These are phyloP conservation scores for Muscicapa adusta DNA, from an alignment of 2,113 vertebrate species.

Conservation along the genomic window DNA sequence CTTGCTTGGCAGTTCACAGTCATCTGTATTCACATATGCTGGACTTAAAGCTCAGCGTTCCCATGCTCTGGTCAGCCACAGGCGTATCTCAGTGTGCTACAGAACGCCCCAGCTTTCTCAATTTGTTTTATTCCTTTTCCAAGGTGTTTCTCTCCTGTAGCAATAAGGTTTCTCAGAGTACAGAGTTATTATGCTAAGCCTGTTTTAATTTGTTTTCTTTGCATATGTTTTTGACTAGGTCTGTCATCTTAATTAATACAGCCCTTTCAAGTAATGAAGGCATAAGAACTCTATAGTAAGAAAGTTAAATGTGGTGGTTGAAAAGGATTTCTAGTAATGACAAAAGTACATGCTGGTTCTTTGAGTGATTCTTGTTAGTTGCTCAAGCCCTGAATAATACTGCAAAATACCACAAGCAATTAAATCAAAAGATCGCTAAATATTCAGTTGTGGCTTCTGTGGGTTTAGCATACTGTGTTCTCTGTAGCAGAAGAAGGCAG, in stretches of 20 bases:
- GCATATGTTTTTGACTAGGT: not conserved
- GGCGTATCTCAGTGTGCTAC: accelerated
- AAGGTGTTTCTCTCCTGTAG: not conserved
- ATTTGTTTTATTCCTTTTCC: not conserved
- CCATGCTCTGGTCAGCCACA: not conserved
- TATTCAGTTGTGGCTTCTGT: not conserved
- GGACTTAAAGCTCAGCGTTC: not conserved
- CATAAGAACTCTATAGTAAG: not conserved
- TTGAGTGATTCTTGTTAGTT: constrained; percentile 3
- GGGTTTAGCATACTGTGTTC: not conserved
- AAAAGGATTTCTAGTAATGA: not conserved
- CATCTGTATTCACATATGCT: not conserved
- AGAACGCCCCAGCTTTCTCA: not conserved
- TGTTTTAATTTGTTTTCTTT: not conserved
- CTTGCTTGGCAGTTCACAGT: not conserved
- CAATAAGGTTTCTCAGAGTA: not conserved
- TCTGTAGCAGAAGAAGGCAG: not conserved
- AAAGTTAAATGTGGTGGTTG: not conserved
- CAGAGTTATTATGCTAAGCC: not conserved
- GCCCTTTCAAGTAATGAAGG: not conserved
- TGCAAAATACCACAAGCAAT: not conserved
- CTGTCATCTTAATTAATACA: not conserved
- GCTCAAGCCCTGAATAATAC: not conserved
- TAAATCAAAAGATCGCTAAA: not conserved
- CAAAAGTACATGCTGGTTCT: not conserved